Evolutionary conservation across 2,797 vertebrate genomes (phyloP).

Genomic region (Anniella stebbinsi): DNA sequence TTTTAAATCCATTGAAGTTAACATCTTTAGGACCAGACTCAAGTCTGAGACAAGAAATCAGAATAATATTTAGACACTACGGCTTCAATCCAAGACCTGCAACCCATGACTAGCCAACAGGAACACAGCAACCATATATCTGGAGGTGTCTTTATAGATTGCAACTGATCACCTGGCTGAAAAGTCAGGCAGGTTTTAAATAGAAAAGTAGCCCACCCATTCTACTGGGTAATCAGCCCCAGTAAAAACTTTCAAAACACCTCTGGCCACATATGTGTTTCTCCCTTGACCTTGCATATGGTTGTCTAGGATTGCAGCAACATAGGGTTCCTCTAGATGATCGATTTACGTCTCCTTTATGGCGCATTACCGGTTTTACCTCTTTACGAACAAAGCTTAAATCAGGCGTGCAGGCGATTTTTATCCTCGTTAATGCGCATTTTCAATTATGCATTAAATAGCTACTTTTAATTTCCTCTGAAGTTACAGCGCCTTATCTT

Average conservation of each 20-base stretch:
- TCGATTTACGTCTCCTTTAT: no score
- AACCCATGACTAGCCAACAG: neutral
- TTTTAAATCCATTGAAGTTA: slow-evolving; percentile 17
- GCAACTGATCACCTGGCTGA: neutral
- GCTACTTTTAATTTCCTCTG: no score
- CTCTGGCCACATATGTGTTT: neutral
- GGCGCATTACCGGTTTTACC: no score
- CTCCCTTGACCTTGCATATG: neutral
- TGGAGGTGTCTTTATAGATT: neutral
- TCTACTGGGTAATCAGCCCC: neutral
- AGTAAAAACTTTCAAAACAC: neutral
- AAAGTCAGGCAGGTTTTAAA: slow-evolving; percentile 22
- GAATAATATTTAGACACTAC: slow-evolving; percentile 8
- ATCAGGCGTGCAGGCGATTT: no score
- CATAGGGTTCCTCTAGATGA: no score
- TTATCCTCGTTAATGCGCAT: no score
- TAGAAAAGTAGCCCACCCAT: no score
- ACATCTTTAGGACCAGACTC: neutral
- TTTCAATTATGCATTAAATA: no score
- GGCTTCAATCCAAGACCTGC: neutral
- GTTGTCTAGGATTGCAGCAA: neutral
- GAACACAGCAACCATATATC: neutral
- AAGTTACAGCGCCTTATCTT: no score
- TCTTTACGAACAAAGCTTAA: no score
- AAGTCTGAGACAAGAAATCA: slow-evolving; percentile 1